phyloP scores from a whole-genome alignment of 2,797 vertebrate genomes.

The Tympanoctomys barrerae region DNA sequence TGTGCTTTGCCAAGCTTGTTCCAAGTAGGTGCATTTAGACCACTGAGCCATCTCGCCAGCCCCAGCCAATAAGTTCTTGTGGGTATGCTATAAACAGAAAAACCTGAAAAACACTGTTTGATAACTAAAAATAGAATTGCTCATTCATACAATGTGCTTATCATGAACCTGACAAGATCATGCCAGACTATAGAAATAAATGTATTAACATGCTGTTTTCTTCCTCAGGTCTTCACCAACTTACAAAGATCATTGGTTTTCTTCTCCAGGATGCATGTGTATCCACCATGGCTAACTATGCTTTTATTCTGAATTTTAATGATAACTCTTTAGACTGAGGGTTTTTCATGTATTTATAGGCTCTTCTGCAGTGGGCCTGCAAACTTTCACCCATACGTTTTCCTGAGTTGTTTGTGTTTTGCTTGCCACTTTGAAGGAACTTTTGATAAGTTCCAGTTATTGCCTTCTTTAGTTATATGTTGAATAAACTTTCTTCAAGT shows the following conservation, averaged over 20 bases:
- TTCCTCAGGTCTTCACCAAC: neutral
- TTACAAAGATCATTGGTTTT: neutral
- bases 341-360: neutral
- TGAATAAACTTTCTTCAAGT: neutral
- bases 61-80: too few relatives aligned
- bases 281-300: neutral
- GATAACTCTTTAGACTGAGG: neutral
- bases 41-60: too few relatives aligned
- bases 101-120: conserved; percentile 1
- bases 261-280: neutral
- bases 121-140: neutral
- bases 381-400: conserved; percentile 30
- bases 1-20: too few relatives aligned
- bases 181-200: neutral
- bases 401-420: conserved; percentile 14
- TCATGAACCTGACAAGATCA: neutral
- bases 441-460: neutral
- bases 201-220: neutral
- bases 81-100: conserved; percentile 7
- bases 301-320: conserved; percentile 43
- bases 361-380: neutral
- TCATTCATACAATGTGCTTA: neutral
- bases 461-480: neutral
- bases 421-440: conserved; percentile 31
- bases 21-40: too few relatives aligned